These are phyloP conservation scores for Lasioglossum villosulum DNA, from an alignment of 2,888 invertebrate genomes.

Conservation along the genomic window DNA sequence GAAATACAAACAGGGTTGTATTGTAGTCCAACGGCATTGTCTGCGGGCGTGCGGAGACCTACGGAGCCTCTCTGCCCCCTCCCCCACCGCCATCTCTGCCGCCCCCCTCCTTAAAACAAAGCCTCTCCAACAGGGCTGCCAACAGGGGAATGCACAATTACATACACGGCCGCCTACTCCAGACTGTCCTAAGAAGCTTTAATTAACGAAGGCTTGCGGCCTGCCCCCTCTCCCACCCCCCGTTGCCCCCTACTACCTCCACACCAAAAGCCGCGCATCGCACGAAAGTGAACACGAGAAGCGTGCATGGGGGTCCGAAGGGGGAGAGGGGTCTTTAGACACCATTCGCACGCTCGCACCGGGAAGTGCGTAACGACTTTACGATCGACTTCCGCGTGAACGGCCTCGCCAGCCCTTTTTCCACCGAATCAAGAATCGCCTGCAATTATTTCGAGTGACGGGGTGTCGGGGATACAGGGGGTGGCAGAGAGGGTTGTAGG, in stretches of 20 bases:
- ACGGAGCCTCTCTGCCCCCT: slow-evolving; percentile 26
- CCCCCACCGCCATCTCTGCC: neutral
- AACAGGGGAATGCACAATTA: slow-evolving; percentile 76
- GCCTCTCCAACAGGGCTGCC: slow-evolving; percentile 64
- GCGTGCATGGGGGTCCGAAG: neutral
- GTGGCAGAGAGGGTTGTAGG: neutral
- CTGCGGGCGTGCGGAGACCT: slow-evolving; percentile 57
- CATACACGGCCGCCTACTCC: slow-evolving; percentile 65
- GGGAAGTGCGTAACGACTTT: slow-evolving; percentile 35
- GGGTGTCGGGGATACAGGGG: neutral
- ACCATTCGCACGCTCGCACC: neutral
- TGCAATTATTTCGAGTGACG: slow-evolving; percentile 36
- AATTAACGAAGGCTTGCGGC: slow-evolving; percentile 71
- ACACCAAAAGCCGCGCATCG: neutral
- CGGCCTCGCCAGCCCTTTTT: slow-evolving; percentile 21
- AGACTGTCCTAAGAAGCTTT: slow-evolving; percentile 70
- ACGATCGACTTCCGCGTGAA: slow-evolving; percentile 52
- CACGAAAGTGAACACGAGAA: neutral
- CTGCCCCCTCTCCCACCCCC: neutral
- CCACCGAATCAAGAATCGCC: slow-evolving; percentile 23
- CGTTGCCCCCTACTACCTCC: neutral
- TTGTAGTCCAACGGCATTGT: slow-evolving; percentile 65
- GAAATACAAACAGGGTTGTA: slow-evolving; percentile 67
- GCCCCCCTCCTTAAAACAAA: slow-evolving; percentile 69
- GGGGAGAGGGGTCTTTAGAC: neutral